Base-by-base conservation (phyloP, 2,113 vertebrate genomes). In the Pandion haliaetus region DNA sequence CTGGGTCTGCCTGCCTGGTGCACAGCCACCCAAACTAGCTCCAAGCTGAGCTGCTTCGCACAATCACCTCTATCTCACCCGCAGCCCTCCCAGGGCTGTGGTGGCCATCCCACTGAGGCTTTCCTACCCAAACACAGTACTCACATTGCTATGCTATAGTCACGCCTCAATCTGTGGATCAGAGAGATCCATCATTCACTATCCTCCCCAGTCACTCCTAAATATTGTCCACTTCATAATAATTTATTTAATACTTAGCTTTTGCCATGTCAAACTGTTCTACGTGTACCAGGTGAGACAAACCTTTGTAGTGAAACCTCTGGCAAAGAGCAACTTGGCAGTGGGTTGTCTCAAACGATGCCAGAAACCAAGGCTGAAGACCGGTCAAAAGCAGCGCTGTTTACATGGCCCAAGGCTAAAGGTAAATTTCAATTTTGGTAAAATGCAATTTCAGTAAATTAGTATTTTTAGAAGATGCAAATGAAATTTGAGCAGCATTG, bases 391-490 rank as follows among this genome's bases (percentile, higher is more conserved):
- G 8, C 32, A 73, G 11, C 26, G 31, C 23, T 42, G 31, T 58
- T 70, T 19, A 20, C 44, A 18, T 12, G 21, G 34, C 8, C 8
- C 40, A 61, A 26, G 9, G 17, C 87, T 52, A 92, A 58, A 54
- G 10, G 45, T 25, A 65, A 65, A 72, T 28, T 12, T 45, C 31
- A 49, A 25, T 80, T 34, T 57, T 82, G 21, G 16, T 89, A 78
- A 91, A 86, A 12, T 90, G 52, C 67, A 66, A 59, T 96, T 82
- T 73, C 76, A 91, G 66, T 52, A 78, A 86, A 90, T 88, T 84
- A 86, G 54, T 86, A 85, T 89, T 93, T 96, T 86, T 73, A 76
- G 72, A 93, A 97, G 91, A 97, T 90, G 91, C 87, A 97, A 82
- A 17, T 71, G 76, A 87, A 96, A 91, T 96, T 88, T 95, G 77